A percentile compares a stretch with the other conserved stretches of the same genome.
These are phyloP conservation scores for Indri indri DNA, from an alignment of 2,113 vertebrate genomes.

Conservation along the genomic window DNA sequence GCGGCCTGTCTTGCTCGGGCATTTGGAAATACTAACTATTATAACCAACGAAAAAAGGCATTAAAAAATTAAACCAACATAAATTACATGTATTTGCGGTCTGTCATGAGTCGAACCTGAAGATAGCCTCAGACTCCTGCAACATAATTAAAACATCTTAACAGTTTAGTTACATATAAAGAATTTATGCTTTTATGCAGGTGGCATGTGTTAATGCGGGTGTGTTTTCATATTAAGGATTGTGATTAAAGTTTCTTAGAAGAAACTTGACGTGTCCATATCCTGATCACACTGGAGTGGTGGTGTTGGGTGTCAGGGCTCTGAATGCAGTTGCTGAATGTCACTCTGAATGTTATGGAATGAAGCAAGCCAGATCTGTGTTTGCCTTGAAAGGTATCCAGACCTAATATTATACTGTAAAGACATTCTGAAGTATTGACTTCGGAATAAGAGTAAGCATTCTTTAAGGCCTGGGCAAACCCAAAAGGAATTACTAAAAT, in stretches of 20 bases:
- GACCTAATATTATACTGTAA: constrained; percentile 66
- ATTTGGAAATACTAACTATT: constrained; percentile 59
- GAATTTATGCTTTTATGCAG: constrained; percentile 64
- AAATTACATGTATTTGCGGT: constrained; percentile 47
- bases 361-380: constrained; percentile 74
- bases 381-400: constrained; percentile 79
- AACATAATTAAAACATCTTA: constrained; percentile 63
- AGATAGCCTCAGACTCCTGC: constrained; percentile 44
- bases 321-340: constrained; percentile 60
- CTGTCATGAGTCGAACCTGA: constrained; percentile 15
- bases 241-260: constrained; percentile 66
- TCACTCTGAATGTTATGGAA: constrained; percentile 61
- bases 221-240: constrained; percentile 50
- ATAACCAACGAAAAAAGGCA: constrained; percentile 57
- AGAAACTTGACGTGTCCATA: constrained; percentile 60
- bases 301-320: constrained; percentile 55
- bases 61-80: constrained; percentile 57
- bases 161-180: constrained; percentile 61
- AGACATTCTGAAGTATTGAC: constrained; percentile 61
- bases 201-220: constrained; percentile 56
- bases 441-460: constrained; percentile 71
- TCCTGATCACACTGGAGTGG: constrained; percentile 20
- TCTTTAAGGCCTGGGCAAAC: constrained; percentile 72
- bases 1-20: constrained; percentile 33
- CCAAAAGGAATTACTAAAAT: constrained; percentile 74